A percentile compares a stretch with the other conserved stretches of the same genome.
Evolutionary conservation across 2,888 invertebrate species (phyloP).

Genomic region (Xestia ashworthii): DNA sequence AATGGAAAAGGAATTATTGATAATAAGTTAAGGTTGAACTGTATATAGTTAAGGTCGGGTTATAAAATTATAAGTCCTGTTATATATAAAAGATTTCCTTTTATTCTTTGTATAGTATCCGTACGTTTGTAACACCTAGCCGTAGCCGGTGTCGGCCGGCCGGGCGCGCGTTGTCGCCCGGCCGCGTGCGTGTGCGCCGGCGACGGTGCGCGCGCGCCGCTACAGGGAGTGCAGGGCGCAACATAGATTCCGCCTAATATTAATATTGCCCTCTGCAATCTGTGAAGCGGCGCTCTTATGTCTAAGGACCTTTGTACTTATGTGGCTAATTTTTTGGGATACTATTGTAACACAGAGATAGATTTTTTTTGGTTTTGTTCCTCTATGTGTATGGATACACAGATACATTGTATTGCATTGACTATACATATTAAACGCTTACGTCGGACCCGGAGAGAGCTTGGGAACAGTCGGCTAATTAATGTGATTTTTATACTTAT

Average conservation of each 20-base stretch:
- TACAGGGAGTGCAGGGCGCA: constrained; percentile 87
- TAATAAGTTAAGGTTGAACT: constrained; percentile 78
- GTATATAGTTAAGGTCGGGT: constrained; percentile 88
- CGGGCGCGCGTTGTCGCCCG: constrained; percentile 68
- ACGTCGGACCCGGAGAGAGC: constrained; percentile 79
- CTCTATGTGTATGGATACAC: constrained; percentile 90
- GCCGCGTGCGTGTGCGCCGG: constrained; percentile 55
- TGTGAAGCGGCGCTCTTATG: constrained; percentile 84
- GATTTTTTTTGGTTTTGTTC: constrained; percentile 90
- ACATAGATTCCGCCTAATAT: constrained; percentile 90
- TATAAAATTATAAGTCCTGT: constrained; percentile 86
- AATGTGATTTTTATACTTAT: constrained; percentile 87
- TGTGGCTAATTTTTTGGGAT: constrained; percentile 84
- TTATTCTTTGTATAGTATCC: constrained; percentile 88
- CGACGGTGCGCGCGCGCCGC: constrained; percentile 76
- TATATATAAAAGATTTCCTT: constrained; percentile 88
- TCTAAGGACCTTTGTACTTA: constrained; percentile 86
- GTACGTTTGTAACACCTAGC: constrained; percentile 83
- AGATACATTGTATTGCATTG: constrained; percentile 77
- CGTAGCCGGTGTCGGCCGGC: constrained; percentile 71
- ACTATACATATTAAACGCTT: constrained; percentile 82
- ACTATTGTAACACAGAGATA: constrained; percentile 84
- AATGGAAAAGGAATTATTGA: constrained; percentile 80
- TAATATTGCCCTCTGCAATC: constrained; percentile 88
- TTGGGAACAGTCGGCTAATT: constrained; percentile 82